Evolutionary conservation across 2,888 invertebrate species (phyloP).

Genomic region (Drosophila nigricruria): DNA sequence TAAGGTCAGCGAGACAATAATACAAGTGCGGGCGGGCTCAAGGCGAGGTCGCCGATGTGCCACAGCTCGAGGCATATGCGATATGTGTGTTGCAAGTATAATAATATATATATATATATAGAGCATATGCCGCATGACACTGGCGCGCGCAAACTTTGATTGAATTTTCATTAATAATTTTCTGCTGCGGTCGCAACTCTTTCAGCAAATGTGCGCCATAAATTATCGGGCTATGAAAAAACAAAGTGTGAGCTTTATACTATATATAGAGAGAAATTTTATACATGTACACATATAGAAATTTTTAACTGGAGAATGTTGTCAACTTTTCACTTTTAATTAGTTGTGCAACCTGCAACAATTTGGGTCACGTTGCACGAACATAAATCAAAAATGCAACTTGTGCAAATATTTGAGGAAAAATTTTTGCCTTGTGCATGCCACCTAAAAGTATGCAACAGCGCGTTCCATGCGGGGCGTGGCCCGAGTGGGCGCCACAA

Average conservation of each 20-base stretch:
- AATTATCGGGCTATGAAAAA: slow-evolving; percentile 53
- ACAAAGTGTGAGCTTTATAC: slow-evolving; percentile 9
- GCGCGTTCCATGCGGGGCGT: slow-evolving; percentile 28
- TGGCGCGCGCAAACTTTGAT: slow-evolving; percentile 61
- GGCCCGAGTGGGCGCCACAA: slow-evolving; percentile 12
- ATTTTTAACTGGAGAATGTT: slow-evolving; percentile 65
- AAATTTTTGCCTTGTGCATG: slow-evolving; percentile 45
- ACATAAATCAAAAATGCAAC: slow-evolving; percentile 74
- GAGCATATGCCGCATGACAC: slow-evolving; percentile 13
- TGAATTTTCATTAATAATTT: slow-evolving; percentile 72
- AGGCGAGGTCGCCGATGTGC: slow-evolving; percentile 33
- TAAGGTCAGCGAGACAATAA: slow-evolving; percentile 63
- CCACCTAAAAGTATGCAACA: slow-evolving; percentile 65
- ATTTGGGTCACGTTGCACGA: slow-evolving; percentile 67
- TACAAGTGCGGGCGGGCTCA: slow-evolving; percentile 33
- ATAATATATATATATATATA: slow-evolving; percentile 30
- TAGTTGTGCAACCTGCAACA: slow-evolving; percentile 61
- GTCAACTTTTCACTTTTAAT: slow-evolving; percentile 80
- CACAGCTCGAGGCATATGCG: slow-evolving; percentile 20
- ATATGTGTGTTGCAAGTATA: slow-evolving; percentile 3
- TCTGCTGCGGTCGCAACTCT: slow-evolving; percentile 68
- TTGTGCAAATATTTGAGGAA: slow-evolving; percentile 66
- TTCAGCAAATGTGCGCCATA: slow-evolving; percentile 53
- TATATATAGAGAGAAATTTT: slow-evolving; percentile 9
- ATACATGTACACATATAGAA: slow-evolving; percentile 29